These are phyloP conservation scores for Ypsolopha sequella DNA, from an alignment of 2,888 invertebrate genomes.

Conservation along the genomic window DNA sequence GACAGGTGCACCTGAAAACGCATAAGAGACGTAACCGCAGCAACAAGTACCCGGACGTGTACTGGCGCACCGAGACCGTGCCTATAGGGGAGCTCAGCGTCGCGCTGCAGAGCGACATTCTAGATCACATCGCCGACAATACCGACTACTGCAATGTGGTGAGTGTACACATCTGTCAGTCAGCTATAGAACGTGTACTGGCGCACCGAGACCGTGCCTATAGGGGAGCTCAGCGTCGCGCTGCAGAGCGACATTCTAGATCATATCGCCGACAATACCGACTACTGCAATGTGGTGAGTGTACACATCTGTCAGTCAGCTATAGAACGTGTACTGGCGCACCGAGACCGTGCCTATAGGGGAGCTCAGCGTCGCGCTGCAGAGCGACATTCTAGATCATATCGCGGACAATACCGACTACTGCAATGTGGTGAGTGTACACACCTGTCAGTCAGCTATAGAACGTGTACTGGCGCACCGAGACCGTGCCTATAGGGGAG, in stretches of 20 bases:
- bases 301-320: no score
- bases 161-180: not conserved
- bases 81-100: slow-evolving; percentile 53
- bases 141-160: not conserved
- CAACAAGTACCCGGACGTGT: slow-evolving; percentile 36
- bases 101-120: slow-evolving; percentile 34
- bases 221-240: slow-evolving; percentile 48
- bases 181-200: slow-evolving; percentile 18
- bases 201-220: slow-evolving; percentile 45
- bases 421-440: not conserved
- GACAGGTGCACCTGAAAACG: slow-evolving; percentile 44
- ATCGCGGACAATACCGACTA: no score
- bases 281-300: not conserved
- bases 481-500: slow-evolving; percentile 48
- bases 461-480: slow-evolving; percentile 34
- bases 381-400: slow-evolving; percentile 20
- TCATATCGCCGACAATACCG: no score
- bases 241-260: slow-evolving; percentile 31
- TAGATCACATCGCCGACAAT: not conserved
- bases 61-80: slow-evolving; percentile 46
- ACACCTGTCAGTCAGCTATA: no score
- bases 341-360: slow-evolving; percentile 48
- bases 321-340: slow-evolving; percentile 25
- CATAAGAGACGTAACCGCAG: slow-evolving; percentile 46
- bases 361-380: slow-evolving; percentile 49